Evolutionary conservation across 2,797 vertebrate genomes (phyloP).

Genomic region (Enteromius mattozi): DNA sequence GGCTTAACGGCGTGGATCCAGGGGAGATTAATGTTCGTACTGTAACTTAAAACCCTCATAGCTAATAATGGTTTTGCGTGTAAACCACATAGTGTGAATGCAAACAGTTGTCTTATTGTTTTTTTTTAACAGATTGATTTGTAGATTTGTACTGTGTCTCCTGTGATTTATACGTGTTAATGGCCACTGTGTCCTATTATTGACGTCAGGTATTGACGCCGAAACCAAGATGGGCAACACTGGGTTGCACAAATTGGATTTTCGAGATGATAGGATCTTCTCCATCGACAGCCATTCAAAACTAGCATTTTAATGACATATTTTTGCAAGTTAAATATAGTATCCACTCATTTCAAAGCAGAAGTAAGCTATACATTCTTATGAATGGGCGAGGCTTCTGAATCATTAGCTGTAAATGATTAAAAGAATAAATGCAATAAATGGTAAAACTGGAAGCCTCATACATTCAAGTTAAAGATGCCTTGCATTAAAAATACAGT

Average conservation of each 20-base stretch:
- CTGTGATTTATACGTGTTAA: not conserved
- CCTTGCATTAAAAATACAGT: not conserved
- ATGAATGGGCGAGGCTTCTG: not conserved
- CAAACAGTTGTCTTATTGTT: constrained; percentile 10
- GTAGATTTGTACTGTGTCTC: not conserved
- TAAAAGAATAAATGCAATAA: constrained; percentile 1
- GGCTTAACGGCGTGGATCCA: constrained; percentile 25
- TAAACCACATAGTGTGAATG: not conserved
- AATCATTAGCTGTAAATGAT: not conserved
- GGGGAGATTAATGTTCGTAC: constrained; percentile 26
- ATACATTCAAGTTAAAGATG: not conserved
- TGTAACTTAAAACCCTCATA: constrained; percentile 18
- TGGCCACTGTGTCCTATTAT: constrained; percentile 1
- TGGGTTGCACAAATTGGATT: not conserved
- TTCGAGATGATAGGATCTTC: not conserved
- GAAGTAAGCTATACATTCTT: not conserved
- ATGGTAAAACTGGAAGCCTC: not conserved
- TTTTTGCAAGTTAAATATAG: not conserved
- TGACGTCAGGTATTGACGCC: not conserved
- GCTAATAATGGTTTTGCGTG: not conserved
- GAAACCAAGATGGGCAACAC: not conserved
- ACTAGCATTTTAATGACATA: not conserved
- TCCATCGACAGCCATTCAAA: not conserved
- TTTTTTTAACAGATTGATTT: not conserved
- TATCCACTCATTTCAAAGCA: not conserved